These are phyloP conservation scores for Indri indri DNA, from an alignment of 2,113 vertebrate genomes.

Conservation along the genomic window DNA sequence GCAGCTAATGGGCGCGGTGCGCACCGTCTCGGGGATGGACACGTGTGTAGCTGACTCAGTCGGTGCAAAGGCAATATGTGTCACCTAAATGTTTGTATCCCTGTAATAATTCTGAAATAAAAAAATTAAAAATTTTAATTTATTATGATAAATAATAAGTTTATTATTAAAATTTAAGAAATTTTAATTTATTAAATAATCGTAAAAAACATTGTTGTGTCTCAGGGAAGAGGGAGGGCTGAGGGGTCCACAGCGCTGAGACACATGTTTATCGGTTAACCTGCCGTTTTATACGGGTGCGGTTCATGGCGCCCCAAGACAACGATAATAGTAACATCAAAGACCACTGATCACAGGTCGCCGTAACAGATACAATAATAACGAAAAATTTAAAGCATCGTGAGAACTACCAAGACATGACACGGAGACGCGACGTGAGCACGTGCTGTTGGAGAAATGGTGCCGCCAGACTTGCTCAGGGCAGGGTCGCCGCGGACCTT, in stretches of 20 bases:
- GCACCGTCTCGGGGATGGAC: too few relatives aligned
- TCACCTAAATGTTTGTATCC: too few relatives aligned
- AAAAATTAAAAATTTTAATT: too few relatives aligned
- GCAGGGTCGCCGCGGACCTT: neutral
- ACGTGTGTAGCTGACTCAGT: too few relatives aligned
- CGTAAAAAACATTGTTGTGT: neutral
- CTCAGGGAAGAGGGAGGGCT: neutral
- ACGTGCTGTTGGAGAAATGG: neutral
- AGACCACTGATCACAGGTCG: neutral
- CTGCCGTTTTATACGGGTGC: neutral
- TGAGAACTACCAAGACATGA: neutral
- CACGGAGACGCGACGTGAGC: neutral
- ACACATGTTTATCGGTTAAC: neutral
- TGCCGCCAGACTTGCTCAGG: neutral
- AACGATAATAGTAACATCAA: neutral
- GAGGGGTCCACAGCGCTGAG: neutral
- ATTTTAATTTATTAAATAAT: too few relatives aligned
- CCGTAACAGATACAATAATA: neutral
- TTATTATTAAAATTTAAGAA: too few relatives aligned
- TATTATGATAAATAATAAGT: too few relatives aligned
- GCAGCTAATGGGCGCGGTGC: too few relatives aligned
- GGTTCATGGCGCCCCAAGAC: neutral
- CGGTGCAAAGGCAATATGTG: too few relatives aligned
- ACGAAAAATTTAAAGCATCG: neutral
- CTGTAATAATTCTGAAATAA: too few relatives aligned